Conservation (phyloP, 2,113 vertebrate species). For the Psilopogon haemacephalus region DNA sequence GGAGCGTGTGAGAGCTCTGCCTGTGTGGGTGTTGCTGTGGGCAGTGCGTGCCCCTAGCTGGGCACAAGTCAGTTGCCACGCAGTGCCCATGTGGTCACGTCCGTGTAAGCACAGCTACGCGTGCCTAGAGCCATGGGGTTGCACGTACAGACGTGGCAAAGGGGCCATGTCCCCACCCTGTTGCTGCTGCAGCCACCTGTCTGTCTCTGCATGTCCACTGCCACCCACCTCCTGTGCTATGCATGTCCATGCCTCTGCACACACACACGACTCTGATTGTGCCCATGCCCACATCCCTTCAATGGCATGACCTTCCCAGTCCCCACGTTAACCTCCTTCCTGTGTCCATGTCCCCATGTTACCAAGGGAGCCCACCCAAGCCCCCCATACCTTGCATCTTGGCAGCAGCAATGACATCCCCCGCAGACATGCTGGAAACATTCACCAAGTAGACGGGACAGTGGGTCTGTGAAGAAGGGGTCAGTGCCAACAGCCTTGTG, state of each 20-base stretch:
- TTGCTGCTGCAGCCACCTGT: too few species aligned
- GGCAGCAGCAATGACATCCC: constrained; percentile 89
- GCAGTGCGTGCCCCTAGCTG: background rate
- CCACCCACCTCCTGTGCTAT: too few species aligned
- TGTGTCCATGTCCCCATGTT: background rate
- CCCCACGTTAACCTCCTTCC: background rate
- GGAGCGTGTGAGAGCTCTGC: background rate
- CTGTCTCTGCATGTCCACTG: too few species aligned
- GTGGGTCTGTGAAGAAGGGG: constrained; percentile 78
- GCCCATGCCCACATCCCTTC: fast-evolving
- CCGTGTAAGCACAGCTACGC: background rate
- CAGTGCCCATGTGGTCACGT: fast-evolving
- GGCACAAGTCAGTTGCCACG: fast-evolving
- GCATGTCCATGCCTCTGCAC: background rate
- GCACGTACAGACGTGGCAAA: background rate
- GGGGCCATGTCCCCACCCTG: background rate
- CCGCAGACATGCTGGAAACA: constrained; percentile 93
- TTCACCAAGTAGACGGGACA: constrained; percentile 94
- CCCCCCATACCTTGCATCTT: constrained; percentile 91
- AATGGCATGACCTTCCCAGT: too few species aligned
- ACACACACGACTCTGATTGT: background rate
- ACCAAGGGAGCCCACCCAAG: background rate
- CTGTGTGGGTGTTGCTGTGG: fast-evolving
- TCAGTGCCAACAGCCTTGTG: fast-evolving
- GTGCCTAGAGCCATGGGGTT: background rate